Base-by-base conservation (phyloP, 2,888 invertebrate species). In the Mycalesis mineus region DNA sequence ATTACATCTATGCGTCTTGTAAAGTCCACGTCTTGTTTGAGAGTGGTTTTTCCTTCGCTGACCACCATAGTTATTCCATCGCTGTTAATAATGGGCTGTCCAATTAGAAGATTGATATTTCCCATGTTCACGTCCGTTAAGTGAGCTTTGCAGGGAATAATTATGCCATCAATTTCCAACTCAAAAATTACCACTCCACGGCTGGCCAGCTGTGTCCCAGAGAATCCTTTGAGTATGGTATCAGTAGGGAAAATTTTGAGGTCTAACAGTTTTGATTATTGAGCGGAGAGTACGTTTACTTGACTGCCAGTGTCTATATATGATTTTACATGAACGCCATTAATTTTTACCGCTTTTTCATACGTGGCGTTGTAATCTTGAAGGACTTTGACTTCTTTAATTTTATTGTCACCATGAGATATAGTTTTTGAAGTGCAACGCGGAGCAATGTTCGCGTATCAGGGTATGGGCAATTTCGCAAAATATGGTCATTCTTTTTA, bases 321-420 rank as follows among this genome's bases (percentile, higher is more conserved):
- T 65, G 70, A 64, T 67, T 67, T n/a, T 65, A 57, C 13, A 67
- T 65, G 51, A 58, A 67, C 2, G 62, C 68, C 36, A 63, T 66
- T 42, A 1, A 61, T 7, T 28, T 31, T 31, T 39, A 31, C 14
- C 11, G 39, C 14, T 14, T 50, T 49, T 11, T 53, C n/a, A 17
- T 65, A 65, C 6, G 55, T 54, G 0, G 60, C 40, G 41, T 65
- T 65, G 31, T 63, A 64, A 29, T 59, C 58, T 50, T 62, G 63
- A 3, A 68, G 13, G 4, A 65, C 17, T 14, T 61, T 66, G 1
- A 66, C 41, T 47, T 66, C 63, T 40, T 65, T 64, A 9, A 47
- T 11, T n/a, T n/a, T n/a, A 7, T 42, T 53, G n/a, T 41, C 29
- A 3, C 42, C 2, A 1, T 2, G 1, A 4, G 9, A 9, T 14